Conservation (phyloP, 2,113 vertebrate species). For the Anas platyrhynchos region DNA sequence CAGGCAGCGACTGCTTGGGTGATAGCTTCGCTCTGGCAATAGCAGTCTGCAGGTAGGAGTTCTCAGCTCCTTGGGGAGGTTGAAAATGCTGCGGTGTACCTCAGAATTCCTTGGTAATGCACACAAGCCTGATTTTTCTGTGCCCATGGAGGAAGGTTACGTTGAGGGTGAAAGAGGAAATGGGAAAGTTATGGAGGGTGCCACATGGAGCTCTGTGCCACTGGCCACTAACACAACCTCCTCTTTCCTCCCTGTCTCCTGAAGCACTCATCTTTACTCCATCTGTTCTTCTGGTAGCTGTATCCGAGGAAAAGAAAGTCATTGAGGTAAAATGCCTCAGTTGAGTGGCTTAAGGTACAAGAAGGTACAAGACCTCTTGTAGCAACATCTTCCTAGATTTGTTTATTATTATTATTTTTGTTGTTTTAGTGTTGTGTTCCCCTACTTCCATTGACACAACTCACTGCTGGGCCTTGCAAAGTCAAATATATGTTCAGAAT, state of each 20-base stretch:
- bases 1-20: background rate
- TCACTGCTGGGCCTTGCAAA: background rate
- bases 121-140: background rate
- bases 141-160: background rate
- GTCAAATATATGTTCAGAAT: background rate
- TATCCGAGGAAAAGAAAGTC: background rate
- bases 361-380: background rate
- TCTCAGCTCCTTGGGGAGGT: background rate
- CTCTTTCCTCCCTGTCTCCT: background rate
- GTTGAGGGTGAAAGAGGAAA: background rate
- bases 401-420: background rate
- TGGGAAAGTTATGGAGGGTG: background rate
- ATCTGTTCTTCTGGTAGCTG: background rate
- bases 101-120: background rate
- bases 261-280: background rate
- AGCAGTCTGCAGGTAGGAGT: fast-evolving
- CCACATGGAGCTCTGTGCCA: fast-evolving
- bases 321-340: background rate
- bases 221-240: background rate
- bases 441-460: background rate
- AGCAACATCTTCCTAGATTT: background rate
- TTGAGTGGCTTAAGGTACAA: background rate
- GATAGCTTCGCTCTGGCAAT: background rate
- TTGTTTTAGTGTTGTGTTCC: background rate
- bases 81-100: background rate